A percentile compares a stretch with the other conserved stretches of the same genome.
These are phyloP conservation scores for Trachelus stipa DNA, from an alignment of 2,888 invertebrate genomes.

Conservation along the genomic window DNA sequence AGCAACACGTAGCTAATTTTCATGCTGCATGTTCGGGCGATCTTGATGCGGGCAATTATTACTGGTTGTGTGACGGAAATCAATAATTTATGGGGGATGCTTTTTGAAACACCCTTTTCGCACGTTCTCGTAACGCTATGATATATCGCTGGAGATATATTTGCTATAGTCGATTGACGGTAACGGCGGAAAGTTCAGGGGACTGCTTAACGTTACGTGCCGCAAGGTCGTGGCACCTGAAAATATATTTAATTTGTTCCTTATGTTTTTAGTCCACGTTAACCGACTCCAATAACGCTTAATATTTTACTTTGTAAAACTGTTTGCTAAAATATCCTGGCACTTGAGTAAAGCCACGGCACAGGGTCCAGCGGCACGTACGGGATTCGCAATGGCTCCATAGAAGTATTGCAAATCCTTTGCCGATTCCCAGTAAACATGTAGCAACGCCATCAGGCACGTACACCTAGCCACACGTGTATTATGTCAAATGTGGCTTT, in stretches of 20 bases:
- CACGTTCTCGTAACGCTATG: neutral
- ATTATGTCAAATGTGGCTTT: neutral
- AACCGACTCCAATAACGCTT: neutral
- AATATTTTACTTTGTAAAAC: conserved; percentile 19
- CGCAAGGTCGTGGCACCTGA: neutral
- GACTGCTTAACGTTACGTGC: neutral
- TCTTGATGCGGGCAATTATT: neutral
- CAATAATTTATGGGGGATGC: neutral
- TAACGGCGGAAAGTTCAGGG: neutral
- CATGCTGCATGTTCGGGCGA: neutral
- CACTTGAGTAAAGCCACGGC: conserved; percentile 20
- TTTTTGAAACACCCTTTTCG: too few species aligned
- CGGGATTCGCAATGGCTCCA: neutral
- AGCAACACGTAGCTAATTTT: neutral
- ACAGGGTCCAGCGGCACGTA: neutral
- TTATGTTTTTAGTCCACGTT: neutral
- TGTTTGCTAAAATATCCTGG: conserved; percentile 31
- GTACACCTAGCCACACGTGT: neutral
- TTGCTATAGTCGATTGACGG: neutral
- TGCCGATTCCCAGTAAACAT: neutral
- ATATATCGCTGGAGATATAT: neutral
- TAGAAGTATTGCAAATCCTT: neutral
- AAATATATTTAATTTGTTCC: neutral
- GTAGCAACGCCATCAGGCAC: neutral
- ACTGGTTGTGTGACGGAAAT: neutral